Conservation (phyloP, 2,113 vertebrate species). For the Micromys minutus region DNA sequence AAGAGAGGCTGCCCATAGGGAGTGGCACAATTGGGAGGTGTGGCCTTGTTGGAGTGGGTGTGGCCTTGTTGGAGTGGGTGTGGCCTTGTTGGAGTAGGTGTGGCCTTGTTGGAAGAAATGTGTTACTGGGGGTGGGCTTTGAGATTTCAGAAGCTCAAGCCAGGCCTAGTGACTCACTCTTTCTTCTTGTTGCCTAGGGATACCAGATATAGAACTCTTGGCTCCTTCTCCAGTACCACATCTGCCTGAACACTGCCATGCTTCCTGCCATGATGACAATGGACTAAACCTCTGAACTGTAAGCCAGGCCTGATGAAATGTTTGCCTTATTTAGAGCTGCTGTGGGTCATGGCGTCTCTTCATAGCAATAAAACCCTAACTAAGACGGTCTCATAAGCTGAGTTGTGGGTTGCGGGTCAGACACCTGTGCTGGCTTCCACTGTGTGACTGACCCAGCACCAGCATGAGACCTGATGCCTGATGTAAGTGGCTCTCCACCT, state of each 20-base stretch:
- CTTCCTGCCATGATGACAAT: background rate
- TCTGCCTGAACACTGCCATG: background rate
- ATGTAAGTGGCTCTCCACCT: background rate
- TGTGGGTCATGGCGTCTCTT: background rate
- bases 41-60: background rate
- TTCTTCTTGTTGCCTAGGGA: background rate
- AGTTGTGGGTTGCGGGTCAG: background rate
- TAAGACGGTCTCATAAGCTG: background rate
- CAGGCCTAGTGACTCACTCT: background rate
- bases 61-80: background rate
- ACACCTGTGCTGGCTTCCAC: background rate
- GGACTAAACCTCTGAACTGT: background rate
- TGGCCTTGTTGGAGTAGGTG: background rate
- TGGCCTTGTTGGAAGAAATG: background rate
- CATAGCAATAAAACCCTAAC: background rate
- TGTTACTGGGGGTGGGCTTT: background rate
- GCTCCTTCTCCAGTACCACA: background rate
- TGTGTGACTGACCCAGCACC: background rate
- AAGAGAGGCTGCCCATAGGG: background rate
- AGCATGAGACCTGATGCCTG: background rate
- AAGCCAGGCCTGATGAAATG: background rate
- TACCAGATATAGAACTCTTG: background rate
- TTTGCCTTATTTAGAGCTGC: background rate
- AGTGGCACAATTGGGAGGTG: background rate
- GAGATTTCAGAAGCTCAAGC: background rate